Evolutionary conservation across 1,140 invertebrate species (phyloP), one percentile per base, ranked within the genome.

Genomic region (Leptinotarsa texana): DNA sequence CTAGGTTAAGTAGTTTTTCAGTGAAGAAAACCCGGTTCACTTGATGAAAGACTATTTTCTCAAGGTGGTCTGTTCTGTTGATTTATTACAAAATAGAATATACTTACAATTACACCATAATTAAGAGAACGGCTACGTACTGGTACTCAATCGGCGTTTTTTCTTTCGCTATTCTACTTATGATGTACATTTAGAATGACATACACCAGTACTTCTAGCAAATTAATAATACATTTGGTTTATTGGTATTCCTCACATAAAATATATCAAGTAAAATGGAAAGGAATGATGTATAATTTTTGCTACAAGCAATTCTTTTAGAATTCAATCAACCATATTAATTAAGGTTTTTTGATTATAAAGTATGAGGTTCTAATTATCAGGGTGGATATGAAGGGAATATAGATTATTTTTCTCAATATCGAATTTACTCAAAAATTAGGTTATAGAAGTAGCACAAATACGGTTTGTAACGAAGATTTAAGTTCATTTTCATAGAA

Each of bases 121-220:
- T 57, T 57, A 57, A 57, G 51, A 57, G 51, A 57, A 18, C 51
- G 51, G n/a, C 15, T 17, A 57, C 51, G 15, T 57, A 17, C 51
- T 18, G n/a, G 51, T 15, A n/a, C 15, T 57, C n/a, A n/a, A 17
- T 18, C 51, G 51, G 6, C 6, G 51, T 57, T 57, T 57, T 57
- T 57, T 57, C n/a, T 18, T 57, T 18, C 51, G 15, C 51, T 17
- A 57, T 57, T 18, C 51, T 57, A 57, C 51, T 57, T 57, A 57
- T 57, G 51, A 57, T 57, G 51, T 57, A 57, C 51, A 57, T 57
- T 57, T 18, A n/a, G 51, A 57, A 57, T 57, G 51, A 57, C 51
- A 57, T 57, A 57, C n/a, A 57, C 51, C 1, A 57, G 13, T 57
- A 57, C 51, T 57, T 57, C 51, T 57, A 57, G 6, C n/a, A 57